Evolutionary conservation across 2,888 invertebrate species (phyloP), one percentile per base, ranked within the genome.

Genomic region (Caenorhabditis sp.): DNA sequence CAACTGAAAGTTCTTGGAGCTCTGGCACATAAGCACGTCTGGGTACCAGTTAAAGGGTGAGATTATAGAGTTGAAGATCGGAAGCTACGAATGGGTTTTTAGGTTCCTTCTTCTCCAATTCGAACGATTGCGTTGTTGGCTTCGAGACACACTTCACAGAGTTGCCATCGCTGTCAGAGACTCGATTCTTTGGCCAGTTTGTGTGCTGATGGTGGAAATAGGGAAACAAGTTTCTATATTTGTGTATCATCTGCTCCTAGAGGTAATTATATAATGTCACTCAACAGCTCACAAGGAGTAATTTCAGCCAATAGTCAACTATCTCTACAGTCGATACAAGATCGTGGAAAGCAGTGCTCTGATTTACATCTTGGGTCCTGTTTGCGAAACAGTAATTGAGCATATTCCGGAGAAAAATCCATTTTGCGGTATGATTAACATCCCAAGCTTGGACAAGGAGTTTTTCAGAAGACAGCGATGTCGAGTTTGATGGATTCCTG

Each of bases 401-500:
- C 77, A 86, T 79, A 87, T 91, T 41, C 91, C 91, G 5, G 90
- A 91, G 76, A 90, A 89, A 68, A 90, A 88, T 82, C 91, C 91
- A 4, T 89, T 91, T 58, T 88, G 87, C 74, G 89, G 90, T 90
- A 16, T 47, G 63, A 8, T 7, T 16, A 19, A 1, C 22, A 35
- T 22, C 28, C 12, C 26, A 7, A 16, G 14, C n/a, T 59, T 24
- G 19, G 38, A 70, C 16, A 7, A 7, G 0, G 47, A 44, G 22
- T 44, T 14, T 66, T 79, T 83, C 80, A 91, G 91, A 91, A 58
- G 91, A 91, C 19, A 88, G 88, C 38, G 91, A 91, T 68, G 85
- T 85, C 1, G 90, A 91, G 66, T 79, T 91, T 56, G 90, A 90
- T 12, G 90, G 90, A 56, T 88, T 91, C 56, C 68, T 91, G 24